Percentiles rank a stretch among this genome's conserved stretches.
Evolutionary conservation across 2,888 invertebrate species (phyloP).

Genomic region (Axea sp.): DNA sequence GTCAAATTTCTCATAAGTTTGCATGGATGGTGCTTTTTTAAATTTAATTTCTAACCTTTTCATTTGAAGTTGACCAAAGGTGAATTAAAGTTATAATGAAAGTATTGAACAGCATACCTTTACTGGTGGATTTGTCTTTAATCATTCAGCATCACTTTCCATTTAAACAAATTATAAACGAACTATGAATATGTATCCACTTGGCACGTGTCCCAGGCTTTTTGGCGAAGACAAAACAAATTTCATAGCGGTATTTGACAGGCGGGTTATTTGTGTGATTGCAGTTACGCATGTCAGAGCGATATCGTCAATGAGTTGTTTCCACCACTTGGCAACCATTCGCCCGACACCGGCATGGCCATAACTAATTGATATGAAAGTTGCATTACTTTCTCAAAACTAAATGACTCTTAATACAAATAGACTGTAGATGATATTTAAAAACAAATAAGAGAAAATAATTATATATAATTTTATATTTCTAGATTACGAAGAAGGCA

Average conservation of each 20-base stretch:
- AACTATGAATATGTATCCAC: not conserved
- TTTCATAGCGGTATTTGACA: conserved; percentile 60
- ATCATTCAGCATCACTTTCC: too few species aligned
- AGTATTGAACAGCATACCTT: too few species aligned
- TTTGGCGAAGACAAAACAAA: too few species aligned
- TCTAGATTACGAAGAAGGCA: too few species aligned
- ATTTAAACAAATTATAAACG: too few species aligned
- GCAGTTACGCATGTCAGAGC: conserved; percentile 95
- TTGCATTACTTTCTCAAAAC: conserved; percentile 2
- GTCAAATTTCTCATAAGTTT: too few species aligned
- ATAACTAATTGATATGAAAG: conserved; percentile 63
- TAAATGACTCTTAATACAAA: not conserved
- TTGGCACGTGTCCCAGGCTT: conserved; percentile 9
- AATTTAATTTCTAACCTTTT: too few species aligned
- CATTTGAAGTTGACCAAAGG: too few species aligned
- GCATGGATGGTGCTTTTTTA: too few species aligned
- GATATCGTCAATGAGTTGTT: conserved; percentile 95
- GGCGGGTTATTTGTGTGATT: conserved; percentile 83
- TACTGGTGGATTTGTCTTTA: too few species aligned
- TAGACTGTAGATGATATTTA: conserved; percentile 1
- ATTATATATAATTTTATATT: not conserved
- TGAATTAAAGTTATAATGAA: too few species aligned
- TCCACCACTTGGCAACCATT: conserved; percentile 84
- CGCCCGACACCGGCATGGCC: conserved; percentile 71
- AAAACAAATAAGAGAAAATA: not conserved